Conservation (phyloP, 1,140 invertebrate species). For the Brachionus sp. region DNA sequence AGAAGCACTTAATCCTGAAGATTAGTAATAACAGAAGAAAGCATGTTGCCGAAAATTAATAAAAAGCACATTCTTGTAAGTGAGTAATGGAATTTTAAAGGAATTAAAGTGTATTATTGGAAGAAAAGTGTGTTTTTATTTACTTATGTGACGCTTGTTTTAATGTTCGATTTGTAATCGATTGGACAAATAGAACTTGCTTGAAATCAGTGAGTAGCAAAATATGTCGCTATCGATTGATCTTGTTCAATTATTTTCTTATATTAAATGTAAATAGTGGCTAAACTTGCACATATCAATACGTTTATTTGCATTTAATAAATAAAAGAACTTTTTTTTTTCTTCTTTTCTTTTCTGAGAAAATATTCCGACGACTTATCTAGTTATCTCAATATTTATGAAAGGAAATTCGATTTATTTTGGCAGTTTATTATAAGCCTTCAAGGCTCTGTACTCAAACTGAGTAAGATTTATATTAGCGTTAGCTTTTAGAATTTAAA, state of each 20-base stretch:
- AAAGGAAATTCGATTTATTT: slow-evolving; percentile 23
- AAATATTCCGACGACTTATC: neutral
- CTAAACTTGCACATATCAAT: neutral
- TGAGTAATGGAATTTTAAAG: slow-evolving; percentile 20
- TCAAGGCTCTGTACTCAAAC: neutral
- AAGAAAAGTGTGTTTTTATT: slow-evolving; percentile 39
- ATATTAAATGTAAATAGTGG: slow-evolving; percentile 9
- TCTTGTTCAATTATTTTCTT: slow-evolving; percentile 7
- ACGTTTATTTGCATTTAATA: neutral
- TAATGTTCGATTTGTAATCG: neutral
- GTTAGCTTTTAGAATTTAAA: neutral
- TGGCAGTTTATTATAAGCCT: neutral
- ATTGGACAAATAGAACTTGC: slow-evolving; percentile 15
- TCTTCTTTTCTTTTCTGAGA: neutral
- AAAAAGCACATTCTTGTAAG: slow-evolving; percentile 37
- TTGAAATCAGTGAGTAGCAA: slow-evolving; percentile 20
- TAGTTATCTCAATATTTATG: slow-evolving; percentile 36
- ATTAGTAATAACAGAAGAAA: neutral
- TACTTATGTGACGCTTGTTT: slow-evolving; percentile 26
- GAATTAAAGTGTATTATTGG: slow-evolving; percentile 8
- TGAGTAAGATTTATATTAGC: neutral
- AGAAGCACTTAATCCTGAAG: slow-evolving; percentile 14
- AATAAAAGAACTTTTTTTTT: neutral
- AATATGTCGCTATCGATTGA: slow-evolving; percentile 15
- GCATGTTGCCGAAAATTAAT: neutral